These are phyloP conservation scores for Tenualosa ilisha DNA, from an alignment of 2,797 vertebrate species.

Conservation along the genomic window DNA sequence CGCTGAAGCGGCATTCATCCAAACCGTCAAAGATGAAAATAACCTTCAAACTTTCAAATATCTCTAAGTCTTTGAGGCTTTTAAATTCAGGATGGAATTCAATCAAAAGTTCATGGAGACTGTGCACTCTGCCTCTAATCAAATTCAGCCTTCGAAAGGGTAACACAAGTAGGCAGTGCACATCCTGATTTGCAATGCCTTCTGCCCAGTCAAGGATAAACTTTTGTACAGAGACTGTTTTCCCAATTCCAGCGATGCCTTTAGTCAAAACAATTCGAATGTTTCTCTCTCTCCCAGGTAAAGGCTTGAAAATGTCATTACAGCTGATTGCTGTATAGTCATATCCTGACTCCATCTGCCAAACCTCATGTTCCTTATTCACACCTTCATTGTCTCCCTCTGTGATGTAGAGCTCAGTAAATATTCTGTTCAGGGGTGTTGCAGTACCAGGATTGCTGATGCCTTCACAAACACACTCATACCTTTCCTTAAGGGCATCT, in stretches of 20 bases:
- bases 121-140: not conserved
- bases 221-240: not conserved
- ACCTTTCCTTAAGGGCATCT: not conserved
- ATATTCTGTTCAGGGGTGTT: not conserved
- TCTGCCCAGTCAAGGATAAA: not conserved
- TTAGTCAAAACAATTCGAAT: not conserved
- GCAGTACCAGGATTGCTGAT: conserved; percentile 51
- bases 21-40: not conserved
- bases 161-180: not conserved
- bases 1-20: not conserved
- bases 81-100: not conserved
- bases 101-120: not conserved
- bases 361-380: not conserved
- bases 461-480: conserved; percentile 24
- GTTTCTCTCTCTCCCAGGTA: not conserved
- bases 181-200: not conserved
- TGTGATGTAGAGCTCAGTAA: not conserved
- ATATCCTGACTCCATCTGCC: not conserved
- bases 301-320: not conserved
- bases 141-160: not conserved
- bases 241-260: not conserved
- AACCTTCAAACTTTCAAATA: not conserved
- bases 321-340: not conserved
- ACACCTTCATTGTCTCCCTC: not conserved
- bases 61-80: not conserved